These are phyloP conservation scores for Empis livida DNA, from an alignment of 2,888 invertebrate genomes.

Conservation along the genomic window DNA sequence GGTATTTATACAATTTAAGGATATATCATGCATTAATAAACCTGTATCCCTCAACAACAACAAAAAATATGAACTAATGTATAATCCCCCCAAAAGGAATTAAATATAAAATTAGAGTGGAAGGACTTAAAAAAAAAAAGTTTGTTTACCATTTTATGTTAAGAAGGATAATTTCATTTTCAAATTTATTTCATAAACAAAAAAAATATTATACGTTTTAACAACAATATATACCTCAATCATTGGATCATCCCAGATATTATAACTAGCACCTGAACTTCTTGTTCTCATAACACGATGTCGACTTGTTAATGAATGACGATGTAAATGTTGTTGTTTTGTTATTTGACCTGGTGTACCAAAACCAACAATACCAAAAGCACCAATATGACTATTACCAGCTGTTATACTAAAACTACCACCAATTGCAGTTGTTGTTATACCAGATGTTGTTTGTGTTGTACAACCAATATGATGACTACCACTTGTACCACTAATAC, in stretches of 20 bases:
- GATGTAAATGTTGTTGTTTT: conserved; percentile 22
- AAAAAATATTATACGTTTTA: too few relatives aligned
- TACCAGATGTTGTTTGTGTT: conserved; percentile 4
- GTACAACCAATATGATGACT: neutral
- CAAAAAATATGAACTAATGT: too few relatives aligned
- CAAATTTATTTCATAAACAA: too few relatives aligned
- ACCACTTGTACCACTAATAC: conserved; percentile 7
- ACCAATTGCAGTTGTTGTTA: neutral
- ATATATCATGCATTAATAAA: too few relatives aligned
- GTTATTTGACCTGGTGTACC: conserved; percentile 15
- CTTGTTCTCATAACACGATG: conserved; percentile 29
- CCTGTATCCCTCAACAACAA: too few relatives aligned
- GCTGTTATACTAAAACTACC: neutral
- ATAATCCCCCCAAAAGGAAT: too few relatives aligned
- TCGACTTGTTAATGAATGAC: conserved; percentile 31
- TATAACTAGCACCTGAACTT: conserved; percentile 32
- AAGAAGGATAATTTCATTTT: too few relatives aligned
- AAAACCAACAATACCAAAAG: conserved; percentile 8
- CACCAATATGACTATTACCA: conserved; percentile 9
- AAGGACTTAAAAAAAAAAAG: too few relatives aligned
- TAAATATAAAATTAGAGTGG: too few relatives aligned
- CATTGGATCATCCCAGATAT: conserved; percentile 34
- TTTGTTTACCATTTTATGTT: too few relatives aligned
- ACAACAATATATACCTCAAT: too few relatives aligned
- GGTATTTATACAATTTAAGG: too few relatives aligned